Conservation (phyloP, 2,888 invertebrate species). For the Orchesellides sinensis region DNA sequence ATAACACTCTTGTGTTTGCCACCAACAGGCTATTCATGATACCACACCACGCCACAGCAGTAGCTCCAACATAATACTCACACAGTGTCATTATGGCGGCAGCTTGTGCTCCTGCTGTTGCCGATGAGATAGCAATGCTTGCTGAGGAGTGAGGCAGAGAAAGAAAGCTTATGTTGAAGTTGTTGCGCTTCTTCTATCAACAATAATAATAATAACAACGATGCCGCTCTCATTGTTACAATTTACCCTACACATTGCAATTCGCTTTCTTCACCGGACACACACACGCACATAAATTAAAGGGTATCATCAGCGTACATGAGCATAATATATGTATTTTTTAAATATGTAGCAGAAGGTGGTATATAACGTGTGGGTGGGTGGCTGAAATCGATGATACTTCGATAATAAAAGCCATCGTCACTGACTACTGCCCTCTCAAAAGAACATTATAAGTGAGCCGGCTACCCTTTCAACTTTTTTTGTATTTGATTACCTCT, state of each 20-base stretch:
- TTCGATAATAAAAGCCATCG: constrained; percentile 34
- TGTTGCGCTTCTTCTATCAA: constrained; percentile 5
- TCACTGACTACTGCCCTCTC: constrained; percentile 15
- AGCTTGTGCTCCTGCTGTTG: constrained; percentile 56
- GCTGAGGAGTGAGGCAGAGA: constrained; percentile 9
- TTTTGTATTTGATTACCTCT: background rate
- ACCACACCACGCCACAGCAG: constrained; percentile 36
- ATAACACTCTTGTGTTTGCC: constrained; percentile 29
- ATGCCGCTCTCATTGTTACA: constrained; percentile 57
- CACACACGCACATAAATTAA: background rate
- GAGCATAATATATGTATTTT: no score
- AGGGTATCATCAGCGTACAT: no score
- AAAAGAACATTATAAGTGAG: background rate
- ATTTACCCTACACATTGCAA: background rate
- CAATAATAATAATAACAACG: no score
- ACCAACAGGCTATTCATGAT: constrained; percentile 45
- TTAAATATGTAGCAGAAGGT: no score
- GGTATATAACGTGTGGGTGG: constrained; percentile 40
- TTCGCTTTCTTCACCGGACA: constrained; percentile 20
- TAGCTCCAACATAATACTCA: constrained; percentile 33
- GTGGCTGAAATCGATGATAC: constrained; percentile 50
- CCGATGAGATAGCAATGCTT: constrained; percentile 39
- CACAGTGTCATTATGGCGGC: constrained; percentile 61
- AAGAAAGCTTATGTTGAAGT: constrained; percentile 12
- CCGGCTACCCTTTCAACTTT: constrained; percentile 11